Evolutionary conservation across 2,113 vertebrate species (phyloP).

Genomic region (Crotalus viridis): DNA sequence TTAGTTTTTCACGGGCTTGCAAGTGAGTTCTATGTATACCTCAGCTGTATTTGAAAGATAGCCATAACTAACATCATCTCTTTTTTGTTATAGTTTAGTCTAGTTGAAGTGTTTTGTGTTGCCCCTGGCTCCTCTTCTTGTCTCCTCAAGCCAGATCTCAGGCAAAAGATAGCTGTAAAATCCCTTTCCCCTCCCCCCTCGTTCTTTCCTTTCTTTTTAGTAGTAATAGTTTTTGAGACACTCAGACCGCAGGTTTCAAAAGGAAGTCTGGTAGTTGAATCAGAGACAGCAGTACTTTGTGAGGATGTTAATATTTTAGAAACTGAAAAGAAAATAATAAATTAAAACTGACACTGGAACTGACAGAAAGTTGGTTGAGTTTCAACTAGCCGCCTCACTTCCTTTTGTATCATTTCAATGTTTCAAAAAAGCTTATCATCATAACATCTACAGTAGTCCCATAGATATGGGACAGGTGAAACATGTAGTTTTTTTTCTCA

Average conservation of each 20-base stretch:
- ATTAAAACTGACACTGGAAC: background rate
- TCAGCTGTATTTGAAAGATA: conserved; percentile 18
- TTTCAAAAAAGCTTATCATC: background rate
- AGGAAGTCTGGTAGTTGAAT: conserved; percentile 37
- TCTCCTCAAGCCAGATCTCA: conserved; percentile 23
- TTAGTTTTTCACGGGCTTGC: conserved; percentile 24
- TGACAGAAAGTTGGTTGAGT: conserved; percentile 23
- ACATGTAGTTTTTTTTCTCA: conserved; percentile 3
- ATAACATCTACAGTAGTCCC: background rate
- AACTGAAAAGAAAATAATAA: conserved; percentile 23
- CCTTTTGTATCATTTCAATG: background rate
- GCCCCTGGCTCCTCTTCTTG: conserved; percentile 29
- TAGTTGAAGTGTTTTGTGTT: conserved; percentile 6
- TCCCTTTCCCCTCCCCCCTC: background rate
- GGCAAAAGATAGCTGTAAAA: background rate
- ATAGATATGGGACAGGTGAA: conserved; percentile 10
- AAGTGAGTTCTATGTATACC: conserved; percentile 34
- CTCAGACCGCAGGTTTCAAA: conserved; percentile 19
- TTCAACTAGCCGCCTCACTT: background rate
- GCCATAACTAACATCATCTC: conserved; percentile 19
- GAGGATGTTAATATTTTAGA: conserved; percentile 11
- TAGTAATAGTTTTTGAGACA: conserved; percentile 9
- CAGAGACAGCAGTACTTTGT: conserved; percentile 25
- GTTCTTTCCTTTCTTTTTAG: background rate
- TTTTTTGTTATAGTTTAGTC: conserved; percentile 37